Percentiles rank a stretch among this genome's conserved stretches.
Conservation (phyloP, 2,888 invertebrate species). For the Erebia aethiops region DNA sequence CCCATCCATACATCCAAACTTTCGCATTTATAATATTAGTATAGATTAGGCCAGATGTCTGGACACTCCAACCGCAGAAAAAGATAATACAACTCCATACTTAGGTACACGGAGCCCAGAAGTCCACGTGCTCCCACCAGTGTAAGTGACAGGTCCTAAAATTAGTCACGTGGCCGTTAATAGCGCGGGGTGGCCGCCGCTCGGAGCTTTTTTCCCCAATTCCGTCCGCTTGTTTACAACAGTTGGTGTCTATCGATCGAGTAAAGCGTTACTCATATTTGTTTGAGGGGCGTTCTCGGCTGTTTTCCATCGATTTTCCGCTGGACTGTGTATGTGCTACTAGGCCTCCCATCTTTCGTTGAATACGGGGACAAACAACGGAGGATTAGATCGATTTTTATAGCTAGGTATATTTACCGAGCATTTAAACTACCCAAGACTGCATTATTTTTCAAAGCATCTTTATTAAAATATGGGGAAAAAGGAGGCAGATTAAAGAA, state of each 20-base stretch:
- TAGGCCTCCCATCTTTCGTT: constrained; percentile 23
- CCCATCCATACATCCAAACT: no score
- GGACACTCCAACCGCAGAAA: not conserved
- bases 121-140: constrained; percentile 64
- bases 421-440: no score
- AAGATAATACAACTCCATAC: not conserved
- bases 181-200: constrained; percentile 62
- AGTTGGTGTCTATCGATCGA: constrained; percentile 80
- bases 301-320: constrained; percentile 76
- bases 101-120: constrained; percentile 21
- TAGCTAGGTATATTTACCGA: no score
- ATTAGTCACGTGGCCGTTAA: constrained; percentile 81
- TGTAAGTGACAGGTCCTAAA: constrained; percentile 79
- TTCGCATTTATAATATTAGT: no score
- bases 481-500: no score
- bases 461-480: no score
- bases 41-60: no score
- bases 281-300: constrained; percentile 54
- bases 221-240: constrained; percentile 76
- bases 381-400: no score
- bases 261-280: constrained; percentile 67
- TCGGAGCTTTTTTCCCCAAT: constrained; percentile 67
- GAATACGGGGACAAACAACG: not conserved
- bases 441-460: no score
- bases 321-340: constrained; percentile 41